phyloP scores from a whole-genome alignment of 2,113 vertebrate genomes.

The Piprites chloris region DNA sequence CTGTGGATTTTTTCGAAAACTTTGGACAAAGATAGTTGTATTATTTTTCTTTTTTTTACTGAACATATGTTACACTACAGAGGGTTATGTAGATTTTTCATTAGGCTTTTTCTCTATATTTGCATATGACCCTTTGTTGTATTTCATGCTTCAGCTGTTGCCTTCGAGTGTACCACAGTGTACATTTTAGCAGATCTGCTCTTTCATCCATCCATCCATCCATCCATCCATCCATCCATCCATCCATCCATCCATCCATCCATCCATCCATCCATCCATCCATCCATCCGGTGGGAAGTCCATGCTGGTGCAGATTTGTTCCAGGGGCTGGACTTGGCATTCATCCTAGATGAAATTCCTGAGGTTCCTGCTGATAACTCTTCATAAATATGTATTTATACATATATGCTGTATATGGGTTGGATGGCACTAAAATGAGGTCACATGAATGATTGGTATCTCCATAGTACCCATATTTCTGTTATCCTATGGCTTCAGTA shows the following conservation, averaged over 20 bases:
- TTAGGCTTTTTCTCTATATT: not conserved
- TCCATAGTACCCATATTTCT: not conserved
- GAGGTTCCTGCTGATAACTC: not conserved
- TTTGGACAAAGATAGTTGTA: not conserved
- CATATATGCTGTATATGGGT: not conserved
- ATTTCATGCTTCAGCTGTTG: not conserved
- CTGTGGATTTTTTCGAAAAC: not conserved
- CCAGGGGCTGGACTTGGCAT: not conserved
- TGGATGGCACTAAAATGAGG: not conserved
- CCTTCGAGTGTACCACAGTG: no score
- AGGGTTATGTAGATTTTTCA: not conserved
- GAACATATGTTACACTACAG: not conserved
- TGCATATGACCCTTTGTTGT: not conserved
- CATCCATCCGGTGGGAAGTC: not conserved
- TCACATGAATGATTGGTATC: rapidly evolving
- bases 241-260: not conserved
- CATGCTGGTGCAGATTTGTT: not conserved
- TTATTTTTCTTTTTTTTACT: not conserved
- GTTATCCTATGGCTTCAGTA: not conserved
- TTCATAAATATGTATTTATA: not conserved
- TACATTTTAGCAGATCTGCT: not conserved
- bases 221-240: not conserved
- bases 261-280: no score
- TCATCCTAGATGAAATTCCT: not conserved
- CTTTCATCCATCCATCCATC: not conserved